A percentile compares a stretch with the other conserved stretches of the same genome.
Evolutionary conservation across 2,888 invertebrate genomes (phyloP).

Genomic region (Cheiracanthium punctorium): DNA sequence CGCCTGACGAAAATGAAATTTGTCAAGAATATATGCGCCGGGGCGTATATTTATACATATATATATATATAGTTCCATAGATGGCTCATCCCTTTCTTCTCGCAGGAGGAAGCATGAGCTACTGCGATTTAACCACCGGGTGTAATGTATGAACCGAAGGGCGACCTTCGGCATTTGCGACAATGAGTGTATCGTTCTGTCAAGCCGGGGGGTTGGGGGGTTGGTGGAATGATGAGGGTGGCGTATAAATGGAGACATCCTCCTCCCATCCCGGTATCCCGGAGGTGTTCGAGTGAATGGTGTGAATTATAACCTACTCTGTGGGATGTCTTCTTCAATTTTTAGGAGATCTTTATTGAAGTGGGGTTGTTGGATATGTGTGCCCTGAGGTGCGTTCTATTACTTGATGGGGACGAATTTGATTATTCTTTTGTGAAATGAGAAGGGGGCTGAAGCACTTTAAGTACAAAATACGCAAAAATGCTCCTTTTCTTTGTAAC

Average conservation of each 20-base stretch:
- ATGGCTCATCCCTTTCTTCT: too few relatives aligned
- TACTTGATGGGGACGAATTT: background rate
- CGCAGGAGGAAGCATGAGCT: background rate
- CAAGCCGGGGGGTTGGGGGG: too few relatives aligned
- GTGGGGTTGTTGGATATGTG: background rate
- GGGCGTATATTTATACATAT: too few relatives aligned
- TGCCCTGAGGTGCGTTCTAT: constrained; percentile 1
- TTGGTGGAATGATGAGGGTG: background rate
- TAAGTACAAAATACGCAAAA: too few relatives aligned
- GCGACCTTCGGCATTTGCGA: constrained; percentile 37
- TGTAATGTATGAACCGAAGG: background rate
- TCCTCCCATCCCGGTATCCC: background rate
- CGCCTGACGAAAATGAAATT: constrained; percentile 42
- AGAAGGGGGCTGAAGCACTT: too few relatives aligned
- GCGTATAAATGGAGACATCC: background rate
- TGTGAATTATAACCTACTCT: background rate
- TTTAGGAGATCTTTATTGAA: background rate
- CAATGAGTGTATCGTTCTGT: constrained; percentile 33
- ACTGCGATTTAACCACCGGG: background rate
- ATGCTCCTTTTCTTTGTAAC: too few relatives aligned
- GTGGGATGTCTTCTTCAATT: constrained; percentile 15
- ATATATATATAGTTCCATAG: too few relatives aligned
- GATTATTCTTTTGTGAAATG: background rate
- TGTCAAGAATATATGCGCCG: constrained; percentile 36
- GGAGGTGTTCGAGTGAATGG: background rate